A percentile compares a stretch with the other conserved stretches of the same genome.
Evolutionary conservation across 2,888 invertebrate genomes (phyloP).

Genomic region (Spicauda simplicius): DNA sequence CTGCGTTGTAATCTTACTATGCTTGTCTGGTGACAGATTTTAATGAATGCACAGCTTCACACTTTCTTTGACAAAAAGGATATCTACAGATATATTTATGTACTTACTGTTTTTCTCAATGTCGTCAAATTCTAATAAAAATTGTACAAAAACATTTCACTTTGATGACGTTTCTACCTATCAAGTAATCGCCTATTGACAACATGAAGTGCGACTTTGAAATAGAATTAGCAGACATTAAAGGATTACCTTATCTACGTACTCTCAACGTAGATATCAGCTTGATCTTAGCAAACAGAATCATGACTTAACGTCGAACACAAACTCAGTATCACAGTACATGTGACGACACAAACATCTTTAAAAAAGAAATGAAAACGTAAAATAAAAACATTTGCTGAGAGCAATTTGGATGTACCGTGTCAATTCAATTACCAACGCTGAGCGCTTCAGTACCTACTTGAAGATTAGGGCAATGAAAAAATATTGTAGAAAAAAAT

Average conservation of each 20-base stretch:
- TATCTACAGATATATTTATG: too few relatives aligned
- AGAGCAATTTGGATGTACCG: slow-evolving; percentile 61
- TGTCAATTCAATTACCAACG: slow-evolving; percentile 62
- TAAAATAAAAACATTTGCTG: slow-evolving; percentile 57
- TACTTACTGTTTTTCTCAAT: too few relatives aligned
- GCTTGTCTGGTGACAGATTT: too few relatives aligned
- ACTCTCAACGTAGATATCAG: slow-evolving; percentile 24
- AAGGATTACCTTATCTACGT: slow-evolving; percentile 57
- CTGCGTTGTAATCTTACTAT: too few relatives aligned
- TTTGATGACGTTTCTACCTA: slow-evolving; percentile 1
- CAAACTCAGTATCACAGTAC: slow-evolving; percentile 41
- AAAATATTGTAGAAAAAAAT: slow-evolving; percentile 65
- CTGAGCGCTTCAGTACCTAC: slow-evolving; percentile 54
- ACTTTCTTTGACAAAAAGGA: too few relatives aligned
- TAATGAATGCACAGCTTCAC: too few relatives aligned
- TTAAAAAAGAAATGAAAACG: slow-evolving; percentile 52
- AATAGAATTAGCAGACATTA: slow-evolving; percentile 55
- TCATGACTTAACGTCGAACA: slow-evolving; percentile 52
- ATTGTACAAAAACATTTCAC: neutral
- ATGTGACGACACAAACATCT: slow-evolving; percentile 43
- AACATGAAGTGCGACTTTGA: slow-evolving; percentile 51
- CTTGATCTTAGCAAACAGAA: slow-evolving; percentile 50
- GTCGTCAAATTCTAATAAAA: neutral
- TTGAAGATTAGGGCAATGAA: slow-evolving; percentile 68
- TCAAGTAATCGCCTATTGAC: slow-evolving; percentile 45